Conservation (phyloP, 2,888 invertebrate species). For the Macaria liturata region DNA sequence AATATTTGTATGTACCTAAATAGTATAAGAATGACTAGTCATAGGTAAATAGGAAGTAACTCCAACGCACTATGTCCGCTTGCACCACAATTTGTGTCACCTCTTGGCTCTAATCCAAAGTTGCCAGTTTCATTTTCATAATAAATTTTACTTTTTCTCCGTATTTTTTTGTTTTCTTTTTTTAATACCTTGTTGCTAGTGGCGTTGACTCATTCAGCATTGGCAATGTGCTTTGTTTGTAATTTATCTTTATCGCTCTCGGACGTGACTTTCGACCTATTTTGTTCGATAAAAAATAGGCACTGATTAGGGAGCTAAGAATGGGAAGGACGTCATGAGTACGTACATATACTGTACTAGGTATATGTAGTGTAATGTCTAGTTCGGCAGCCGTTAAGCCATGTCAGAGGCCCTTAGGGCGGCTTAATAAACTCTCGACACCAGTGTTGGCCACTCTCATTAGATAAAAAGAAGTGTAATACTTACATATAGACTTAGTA, state of each 20-base stretch:
- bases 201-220: conserved; percentile 32
- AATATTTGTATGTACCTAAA: neutral
- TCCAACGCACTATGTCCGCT: conserved; percentile 13
- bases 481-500: no score
- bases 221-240: conserved; percentile 28
- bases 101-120: conserved; percentile 17
- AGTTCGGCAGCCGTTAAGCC: no score
- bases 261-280: conserved; percentile 26
- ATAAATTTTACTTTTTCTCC: conserved; percentile 6
- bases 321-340: no score
- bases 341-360: no score
- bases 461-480: no score
- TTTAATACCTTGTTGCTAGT: conserved; percentile 31
- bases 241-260: conserved; percentile 21
- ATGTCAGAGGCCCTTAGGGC: no score
- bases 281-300: conserved; percentile 14
- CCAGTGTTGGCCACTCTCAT: no score
- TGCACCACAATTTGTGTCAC: conserved; percentile 10
- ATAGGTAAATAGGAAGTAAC: conserved; percentile 20
- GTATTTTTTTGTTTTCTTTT: conserved; percentile 14
- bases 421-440: no score
- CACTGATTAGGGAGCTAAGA: no score
- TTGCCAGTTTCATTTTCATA: conserved; percentile 3
- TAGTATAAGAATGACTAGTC: neutral
- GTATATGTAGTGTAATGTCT: no score